Percentiles rank a stretch among this genome's conserved stretches.
These are phyloP conservation scores for Dryobates pubescens DNA, from an alignment of 2,797 vertebrate species.

Conservation along the genomic window DNA sequence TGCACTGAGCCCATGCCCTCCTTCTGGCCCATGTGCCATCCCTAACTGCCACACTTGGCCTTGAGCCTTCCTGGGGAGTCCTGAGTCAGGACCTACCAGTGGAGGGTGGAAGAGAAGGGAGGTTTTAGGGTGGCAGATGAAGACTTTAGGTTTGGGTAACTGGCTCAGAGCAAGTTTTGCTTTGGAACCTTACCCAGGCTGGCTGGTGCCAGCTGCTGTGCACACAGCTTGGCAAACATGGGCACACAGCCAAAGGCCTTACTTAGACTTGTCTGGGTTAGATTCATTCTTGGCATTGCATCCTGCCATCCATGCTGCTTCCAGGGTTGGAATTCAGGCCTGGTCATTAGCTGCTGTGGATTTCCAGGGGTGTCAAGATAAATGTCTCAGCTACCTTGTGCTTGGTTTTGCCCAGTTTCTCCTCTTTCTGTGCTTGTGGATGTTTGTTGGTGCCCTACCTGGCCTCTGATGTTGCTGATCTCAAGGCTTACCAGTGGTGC, in stretches of 20 bases:
- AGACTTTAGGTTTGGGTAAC: background rate
- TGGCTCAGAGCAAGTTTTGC: background rate
- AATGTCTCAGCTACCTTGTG: background rate
- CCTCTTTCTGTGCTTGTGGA: conserved; percentile 29
- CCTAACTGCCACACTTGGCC: background rate
- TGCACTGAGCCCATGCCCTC: background rate
- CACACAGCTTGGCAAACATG: accelerated
- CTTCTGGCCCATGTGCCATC: background rate
- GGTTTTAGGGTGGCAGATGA: background rate
- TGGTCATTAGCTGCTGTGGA: background rate
- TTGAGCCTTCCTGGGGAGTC: background rate
- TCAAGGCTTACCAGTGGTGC: background rate
- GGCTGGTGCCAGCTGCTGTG: background rate
- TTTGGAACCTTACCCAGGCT: background rate
- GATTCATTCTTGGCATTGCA: background rate
- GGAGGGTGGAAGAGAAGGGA: background rate
- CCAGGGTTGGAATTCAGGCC: background rate
- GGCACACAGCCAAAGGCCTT: background rate
- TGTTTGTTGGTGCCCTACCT: background rate
- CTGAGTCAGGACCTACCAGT: accelerated
- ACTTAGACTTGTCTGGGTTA: background rate
- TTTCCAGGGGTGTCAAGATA: background rate
- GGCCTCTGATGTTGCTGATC: background rate
- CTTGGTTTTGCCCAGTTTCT: background rate
- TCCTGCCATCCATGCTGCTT: background rate